phyloP scores from a whole-genome alignment of 1,140 invertebrate genomes.

The Drosophila sturtevanti region DNA sequence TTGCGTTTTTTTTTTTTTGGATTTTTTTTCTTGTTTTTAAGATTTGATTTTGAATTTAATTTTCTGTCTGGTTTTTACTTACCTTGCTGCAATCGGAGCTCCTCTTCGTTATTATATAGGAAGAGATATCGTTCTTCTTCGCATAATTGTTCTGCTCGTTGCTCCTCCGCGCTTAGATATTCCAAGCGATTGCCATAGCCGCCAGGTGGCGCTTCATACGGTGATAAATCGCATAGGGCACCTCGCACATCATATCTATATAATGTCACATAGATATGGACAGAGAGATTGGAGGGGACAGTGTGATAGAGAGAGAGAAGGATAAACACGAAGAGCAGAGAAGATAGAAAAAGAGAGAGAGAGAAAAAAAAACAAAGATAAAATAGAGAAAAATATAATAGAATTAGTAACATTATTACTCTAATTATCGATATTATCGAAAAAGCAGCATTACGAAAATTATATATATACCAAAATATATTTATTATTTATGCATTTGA shows the following conservation, averaged over 20 bases:
- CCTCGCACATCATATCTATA: conserved; percentile 97
- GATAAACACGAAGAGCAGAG: conserved; percentile 7
- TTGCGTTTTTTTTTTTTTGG: conserved; percentile 24
- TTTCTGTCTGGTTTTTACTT: conserved; percentile 48
- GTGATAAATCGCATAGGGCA: conserved; percentile 90
- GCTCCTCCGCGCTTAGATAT: conserved; percentile 90
- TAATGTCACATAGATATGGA: conserved; percentile 69
- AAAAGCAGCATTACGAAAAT: not conserved
- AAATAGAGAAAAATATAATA: conserved; percentile 1
- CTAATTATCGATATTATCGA: not conserved
- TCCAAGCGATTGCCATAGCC: conserved; percentile 87
- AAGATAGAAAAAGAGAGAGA: not conserved
- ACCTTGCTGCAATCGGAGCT: conserved; percentile 93
- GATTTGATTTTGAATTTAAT: not conserved
- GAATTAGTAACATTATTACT: not conserved
- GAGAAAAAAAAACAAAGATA: conserved; percentile 1
- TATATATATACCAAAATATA: conserved; percentile 13
- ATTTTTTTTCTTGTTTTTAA: conserved; percentile 15
- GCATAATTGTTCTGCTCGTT: conserved; percentile 92
- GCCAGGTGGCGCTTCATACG: conserved; percentile 88
- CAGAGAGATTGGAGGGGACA: conserved; percentile 46
- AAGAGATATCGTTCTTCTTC: conserved; percentile 96
- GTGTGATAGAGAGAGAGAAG: conserved; percentile 26
- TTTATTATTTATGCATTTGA: not conserved
- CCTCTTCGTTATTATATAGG: conserved; percentile 92